A percentile compares a stretch with the other conserved stretches of the same genome.
These are phyloP conservation scores for Ranitomeya variabilis DNA, from an alignment of 2,113 vertebrate species.

Conservation along the genomic window DNA sequence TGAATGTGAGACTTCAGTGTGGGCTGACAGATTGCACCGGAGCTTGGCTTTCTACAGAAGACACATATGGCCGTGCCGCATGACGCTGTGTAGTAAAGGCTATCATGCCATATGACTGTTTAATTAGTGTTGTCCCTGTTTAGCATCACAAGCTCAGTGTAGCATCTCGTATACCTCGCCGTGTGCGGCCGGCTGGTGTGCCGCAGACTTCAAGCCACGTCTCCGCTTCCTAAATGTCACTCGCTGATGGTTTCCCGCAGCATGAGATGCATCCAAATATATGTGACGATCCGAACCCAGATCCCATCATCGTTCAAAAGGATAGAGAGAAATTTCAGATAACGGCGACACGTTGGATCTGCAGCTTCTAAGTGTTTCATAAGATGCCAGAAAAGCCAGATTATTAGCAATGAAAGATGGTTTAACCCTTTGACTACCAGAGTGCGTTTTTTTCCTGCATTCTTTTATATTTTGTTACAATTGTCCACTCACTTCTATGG, in stretches of 20 bases:
- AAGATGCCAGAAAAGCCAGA: not conserved
- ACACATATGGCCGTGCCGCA: constrained; percentile 30
- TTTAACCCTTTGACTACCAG: not conserved
- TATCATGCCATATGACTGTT: constrained; percentile 45
- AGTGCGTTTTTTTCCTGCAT: not conserved
- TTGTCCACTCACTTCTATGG: too few species aligned
- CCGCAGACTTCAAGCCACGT: not conserved
- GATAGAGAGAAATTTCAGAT: not conserved
- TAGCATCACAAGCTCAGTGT: constrained; percentile 40
- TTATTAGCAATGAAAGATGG: not conserved
- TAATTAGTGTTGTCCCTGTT: constrained; percentile 38
- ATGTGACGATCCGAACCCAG: constrained; percentile 22
- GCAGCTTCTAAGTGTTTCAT: not conserved
- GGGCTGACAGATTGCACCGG: constrained; percentile 42
- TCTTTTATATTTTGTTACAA: too few species aligned
- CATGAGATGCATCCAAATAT: constrained; percentile 14
- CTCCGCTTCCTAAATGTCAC: constrained; percentile 18
- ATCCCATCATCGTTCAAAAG: not conserved
- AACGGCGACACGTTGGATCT: not conserved
- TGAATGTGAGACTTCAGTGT: constrained; percentile 22
- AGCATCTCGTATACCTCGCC: not conserved
- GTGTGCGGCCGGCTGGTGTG: not conserved
- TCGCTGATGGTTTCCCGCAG: not conserved
- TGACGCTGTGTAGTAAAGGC: constrained; percentile 25
- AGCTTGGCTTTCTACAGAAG: constrained; percentile 7